Base-by-base conservation (phyloP, 1,140 invertebrate species). In the Sycophaga agraensis region DNA sequence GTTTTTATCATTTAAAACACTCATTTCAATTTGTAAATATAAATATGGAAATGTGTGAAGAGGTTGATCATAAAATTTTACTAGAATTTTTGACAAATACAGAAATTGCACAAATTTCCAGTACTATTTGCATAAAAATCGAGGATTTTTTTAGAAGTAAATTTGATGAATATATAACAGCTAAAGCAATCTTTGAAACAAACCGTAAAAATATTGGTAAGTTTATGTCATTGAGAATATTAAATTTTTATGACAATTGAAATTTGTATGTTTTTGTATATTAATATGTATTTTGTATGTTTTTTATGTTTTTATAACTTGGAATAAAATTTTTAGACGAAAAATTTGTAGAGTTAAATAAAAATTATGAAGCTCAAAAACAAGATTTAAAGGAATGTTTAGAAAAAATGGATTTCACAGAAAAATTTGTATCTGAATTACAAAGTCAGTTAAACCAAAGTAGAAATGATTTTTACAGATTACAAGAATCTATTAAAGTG, bases 111-210 rank as follows among this genome's bases (percentile, higher is more conserved):
- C 71, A 69, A 46, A 77, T 86, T 42, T 81, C 83, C 3, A 68
- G 69, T 14, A 74, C 71, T 59, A 70, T 84, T 31, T 72, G 70
- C 4, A 74, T 80, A 50, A 91, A 90, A 76, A 80, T 91, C 35
- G 84, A 87, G 61, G 69, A 70, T 2, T 85, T 84, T 69, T 85
- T 88, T 59, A 85, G 84, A 34, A 78, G 84, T 60, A 85, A 85
- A 74, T 86, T 88, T 67, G 86, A 88, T 68, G 86, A 88, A 75
- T 87, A 85, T 42, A 81, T 89, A 37, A 88, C 86, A n/a, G 83
- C 84, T 2, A 88, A 88, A 80, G 88, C 87, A 5, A 76, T 89
- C 17, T 84, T 85, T 63, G 86, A 89, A 73, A 85, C 84, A 26
- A 83, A 79, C 55, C 83, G 83, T 70, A 80, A 82, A 55, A 84